A percentile compares a stretch with the other conserved stretches of the same genome.
These are phyloP conservation scores for Amorpha juglandis DNA, from an alignment of 2,888 invertebrate species.

Conservation along the genomic window DNA sequence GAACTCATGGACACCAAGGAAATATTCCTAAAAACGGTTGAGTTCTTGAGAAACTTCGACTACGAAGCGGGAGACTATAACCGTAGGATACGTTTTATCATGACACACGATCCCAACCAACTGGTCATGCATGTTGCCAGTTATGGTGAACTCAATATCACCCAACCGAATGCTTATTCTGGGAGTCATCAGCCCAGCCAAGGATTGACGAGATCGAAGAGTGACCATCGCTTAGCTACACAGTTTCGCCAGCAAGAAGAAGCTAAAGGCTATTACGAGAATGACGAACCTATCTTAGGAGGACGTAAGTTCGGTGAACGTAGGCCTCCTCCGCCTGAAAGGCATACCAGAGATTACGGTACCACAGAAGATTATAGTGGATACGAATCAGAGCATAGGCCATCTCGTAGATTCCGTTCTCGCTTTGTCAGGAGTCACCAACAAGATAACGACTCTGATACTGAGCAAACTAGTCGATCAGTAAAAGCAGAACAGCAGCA, in stretches of 20 bases:
- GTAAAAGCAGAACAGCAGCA: constrained; percentile 87
- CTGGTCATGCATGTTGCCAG: constrained; percentile 94
- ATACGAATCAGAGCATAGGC: constrained; percentile 86
- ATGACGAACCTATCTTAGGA: constrained; percentile 88
- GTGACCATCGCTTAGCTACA: constrained; percentile 94
- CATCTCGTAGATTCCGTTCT: constrained; percentile 89
- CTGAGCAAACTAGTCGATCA: constrained; percentile 85
- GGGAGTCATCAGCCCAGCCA: constrained; percentile 86
- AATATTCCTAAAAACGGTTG: constrained; percentile 97
- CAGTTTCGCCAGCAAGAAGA: constrained; percentile 95
- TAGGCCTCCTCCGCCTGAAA: constrained; percentile 79
- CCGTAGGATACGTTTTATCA: constrained; percentile 92
- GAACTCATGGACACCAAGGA: constrained; percentile 98
- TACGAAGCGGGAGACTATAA: constrained; percentile 96
- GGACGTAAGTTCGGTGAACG: constrained; percentile 92
- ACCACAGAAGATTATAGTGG: constrained; percentile 87
- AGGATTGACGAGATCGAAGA: constrained; percentile 95
- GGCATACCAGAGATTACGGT: constrained; percentile 84
- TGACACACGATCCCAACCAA: constrained; percentile 96
- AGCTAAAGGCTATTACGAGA: constrained; percentile 85
- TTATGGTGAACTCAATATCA: constrained; percentile 95
- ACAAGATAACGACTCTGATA: constrained; percentile 91
- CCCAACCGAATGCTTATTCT: constrained; percentile 85
- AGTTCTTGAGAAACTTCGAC: constrained; percentile 97
- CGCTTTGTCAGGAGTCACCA: constrained; percentile 87